phyloP scores from a whole-genome alignment of 2,888 invertebrate genomes.

The Cecidostiba fungosa region DNA sequence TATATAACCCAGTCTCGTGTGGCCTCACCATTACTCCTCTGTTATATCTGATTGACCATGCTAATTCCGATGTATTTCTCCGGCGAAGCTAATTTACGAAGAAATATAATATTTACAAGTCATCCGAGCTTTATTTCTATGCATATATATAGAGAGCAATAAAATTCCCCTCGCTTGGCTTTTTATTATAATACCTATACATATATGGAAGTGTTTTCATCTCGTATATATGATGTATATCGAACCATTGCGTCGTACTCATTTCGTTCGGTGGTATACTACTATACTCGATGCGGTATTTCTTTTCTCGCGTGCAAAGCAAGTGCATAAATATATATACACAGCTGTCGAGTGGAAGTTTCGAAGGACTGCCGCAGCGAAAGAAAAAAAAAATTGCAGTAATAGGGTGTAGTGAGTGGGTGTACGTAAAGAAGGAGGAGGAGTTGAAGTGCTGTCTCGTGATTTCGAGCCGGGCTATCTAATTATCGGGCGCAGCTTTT shows the following conservation, averaged over 20 bases:
- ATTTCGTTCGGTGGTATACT: neutral
- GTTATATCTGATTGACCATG: slow-evolving; percentile 10
- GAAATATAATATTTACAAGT: slow-evolving; percentile 9
- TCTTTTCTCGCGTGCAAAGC: neutral
- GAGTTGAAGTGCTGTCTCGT: neutral
- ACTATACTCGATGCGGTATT: neutral
- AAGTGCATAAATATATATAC: neutral
- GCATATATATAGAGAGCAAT: neutral
- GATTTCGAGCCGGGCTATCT: slow-evolving; percentile 26
- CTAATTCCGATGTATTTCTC: neutral
- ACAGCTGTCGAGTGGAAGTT: neutral
- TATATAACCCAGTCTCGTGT: neutral
- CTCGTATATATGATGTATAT: no score
- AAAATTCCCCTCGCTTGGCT: neutral
- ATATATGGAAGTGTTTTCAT: no score
- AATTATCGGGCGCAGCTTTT: slow-evolving; percentile 40
- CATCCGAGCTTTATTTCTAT: neutral
- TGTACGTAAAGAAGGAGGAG: neutral
- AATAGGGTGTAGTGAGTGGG: neutral
- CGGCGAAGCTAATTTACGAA: neutral
- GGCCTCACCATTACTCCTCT: neutral
- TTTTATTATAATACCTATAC: no score
- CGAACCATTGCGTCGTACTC: neutral
- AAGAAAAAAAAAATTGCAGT: neutral
- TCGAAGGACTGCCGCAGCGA: neutral